Percentiles rank a stretch among this genome's conserved stretches.
Evolutionary conservation across 2,797 vertebrate genomes (phyloP).

Genomic region (Xerus rutilus): DNA sequence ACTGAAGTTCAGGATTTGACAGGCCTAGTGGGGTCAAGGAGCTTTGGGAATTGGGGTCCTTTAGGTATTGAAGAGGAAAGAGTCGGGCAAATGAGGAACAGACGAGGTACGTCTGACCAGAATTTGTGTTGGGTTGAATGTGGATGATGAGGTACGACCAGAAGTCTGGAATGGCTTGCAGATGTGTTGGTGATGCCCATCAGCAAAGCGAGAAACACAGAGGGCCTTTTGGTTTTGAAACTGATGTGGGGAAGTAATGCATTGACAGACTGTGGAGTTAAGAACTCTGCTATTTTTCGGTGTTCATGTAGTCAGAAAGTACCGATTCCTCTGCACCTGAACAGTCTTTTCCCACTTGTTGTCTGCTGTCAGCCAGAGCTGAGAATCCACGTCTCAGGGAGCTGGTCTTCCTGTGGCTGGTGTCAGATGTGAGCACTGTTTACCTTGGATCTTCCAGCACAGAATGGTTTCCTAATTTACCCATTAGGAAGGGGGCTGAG

Average conservation of each 20-base stretch:
- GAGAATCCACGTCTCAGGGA: no score
- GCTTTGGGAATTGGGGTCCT: no score
- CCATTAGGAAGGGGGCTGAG: neutral
- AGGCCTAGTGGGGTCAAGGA: no score
- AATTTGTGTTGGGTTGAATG: no score
- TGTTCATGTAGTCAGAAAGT: neutral
- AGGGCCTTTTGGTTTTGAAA: neutral
- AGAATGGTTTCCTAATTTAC: neutral
- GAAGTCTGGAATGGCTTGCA: no score
- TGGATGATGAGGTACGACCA: no score
- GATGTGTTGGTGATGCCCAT: neutral
- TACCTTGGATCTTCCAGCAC: no score
- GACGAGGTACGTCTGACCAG: no score
- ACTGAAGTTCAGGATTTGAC: no score
- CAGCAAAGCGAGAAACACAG: neutral
- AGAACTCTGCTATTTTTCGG: neutral
- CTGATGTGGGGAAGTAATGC: neutral
- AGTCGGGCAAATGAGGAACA: no score
- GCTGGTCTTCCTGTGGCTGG: no score
- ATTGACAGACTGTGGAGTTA: neutral
- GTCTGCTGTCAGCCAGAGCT: neutral
- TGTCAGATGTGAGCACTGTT: neutral
- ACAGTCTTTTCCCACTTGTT: neutral
- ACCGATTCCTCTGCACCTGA: neutral
- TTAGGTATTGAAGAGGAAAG: no score